Conservation (phyloP, 2,888 invertebrate species). For the Acrocyrtus sp. region DNA sequence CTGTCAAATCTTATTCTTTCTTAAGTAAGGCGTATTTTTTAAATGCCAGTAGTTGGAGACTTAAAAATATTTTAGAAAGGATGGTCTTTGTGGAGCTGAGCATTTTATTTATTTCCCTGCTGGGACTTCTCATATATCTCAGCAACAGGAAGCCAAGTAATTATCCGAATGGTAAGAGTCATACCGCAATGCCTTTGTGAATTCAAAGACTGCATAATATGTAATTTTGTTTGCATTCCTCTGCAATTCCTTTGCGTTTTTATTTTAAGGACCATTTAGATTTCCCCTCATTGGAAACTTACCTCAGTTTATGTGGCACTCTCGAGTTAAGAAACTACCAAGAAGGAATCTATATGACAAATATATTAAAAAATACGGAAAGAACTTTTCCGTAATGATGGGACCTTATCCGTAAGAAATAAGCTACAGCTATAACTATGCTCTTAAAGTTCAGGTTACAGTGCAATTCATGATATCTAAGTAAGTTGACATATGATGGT, state of each 20-base stretch:
- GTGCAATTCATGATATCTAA: too few species aligned
- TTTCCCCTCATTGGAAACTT: conserved; percentile 50
- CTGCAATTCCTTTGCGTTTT: too few species aligned
- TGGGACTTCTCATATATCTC: neutral
- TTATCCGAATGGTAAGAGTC: conserved; percentile 33
- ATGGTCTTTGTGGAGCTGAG: conserved; percentile 4
- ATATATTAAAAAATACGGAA: conserved; percentile 40
- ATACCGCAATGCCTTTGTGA: too few species aligned
- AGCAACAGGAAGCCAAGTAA: conserved; percentile 24
- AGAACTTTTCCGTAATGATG: conserved; percentile 40
- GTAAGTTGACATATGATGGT: too few species aligned
- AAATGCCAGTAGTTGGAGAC: too few species aligned
- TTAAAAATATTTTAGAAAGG: too few species aligned
- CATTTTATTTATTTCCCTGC: neutral
- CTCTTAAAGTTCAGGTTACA: too few species aligned
- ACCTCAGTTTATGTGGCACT: conserved; percentile 34
- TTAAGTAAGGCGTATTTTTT: too few species aligned
- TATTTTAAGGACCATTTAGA: conserved; percentile 36
- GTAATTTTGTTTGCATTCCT: too few species aligned
- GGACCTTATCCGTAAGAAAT: conserved; percentile 30
- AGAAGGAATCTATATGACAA: conserved; percentile 9
- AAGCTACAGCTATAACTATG: too few species aligned
- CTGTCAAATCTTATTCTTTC: too few species aligned
- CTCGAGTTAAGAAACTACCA: neutral
- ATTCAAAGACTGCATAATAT: too few species aligned